Base-by-base conservation (phyloP, 1,140 invertebrate genomes). In the Monomorium pharaonis region DNA sequence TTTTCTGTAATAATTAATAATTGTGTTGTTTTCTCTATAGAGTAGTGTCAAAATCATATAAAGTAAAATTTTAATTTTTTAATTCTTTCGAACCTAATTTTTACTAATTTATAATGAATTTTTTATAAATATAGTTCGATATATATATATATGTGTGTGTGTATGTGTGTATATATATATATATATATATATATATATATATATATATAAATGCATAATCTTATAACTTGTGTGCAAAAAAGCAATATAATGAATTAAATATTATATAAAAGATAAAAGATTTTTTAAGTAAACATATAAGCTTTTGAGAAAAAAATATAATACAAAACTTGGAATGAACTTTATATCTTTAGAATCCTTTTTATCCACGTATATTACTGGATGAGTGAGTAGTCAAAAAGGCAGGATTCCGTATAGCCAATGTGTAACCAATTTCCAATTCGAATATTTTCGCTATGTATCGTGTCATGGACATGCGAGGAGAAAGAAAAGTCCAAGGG, bases 381-480 rank as follows among this genome's bases (percentile, higher is more conserved):
- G 3, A 24, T 21, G n/a, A 3, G 33, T 49, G 42, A 81, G 30
- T 65, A 30, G 58, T 33, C 44, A 67, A 60, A 42, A 63, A 62
- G 16, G 27, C 21, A 80, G 3, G 7, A 9, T 56, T n/a, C 24
- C 42, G 33, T 67, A 67, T 47, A 47, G 37, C 12, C 58, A 24
- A 47, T 80, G 47, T 76, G 54, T 47, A 67, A 65, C 56, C 86
- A 80, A 86, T 86, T 80, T 60, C 42, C 70, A 72, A 69, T 75
- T 24, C 21, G 24, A 69, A 42, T 37, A 69, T 80, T 85, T 77
- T n/a, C 58, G 30, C 56, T 44, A 63, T 21, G 33, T 88, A 49
- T 85, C 69, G 67, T 69, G 67, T 51, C 54, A 51, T 56, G 77
- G 47, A 67, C 62, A 63, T 37, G 42, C 51, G 62, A 86, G 18